Conservation (phyloP, 2,113 vertebrate species). For the Corythornis vintsioides region DNA sequence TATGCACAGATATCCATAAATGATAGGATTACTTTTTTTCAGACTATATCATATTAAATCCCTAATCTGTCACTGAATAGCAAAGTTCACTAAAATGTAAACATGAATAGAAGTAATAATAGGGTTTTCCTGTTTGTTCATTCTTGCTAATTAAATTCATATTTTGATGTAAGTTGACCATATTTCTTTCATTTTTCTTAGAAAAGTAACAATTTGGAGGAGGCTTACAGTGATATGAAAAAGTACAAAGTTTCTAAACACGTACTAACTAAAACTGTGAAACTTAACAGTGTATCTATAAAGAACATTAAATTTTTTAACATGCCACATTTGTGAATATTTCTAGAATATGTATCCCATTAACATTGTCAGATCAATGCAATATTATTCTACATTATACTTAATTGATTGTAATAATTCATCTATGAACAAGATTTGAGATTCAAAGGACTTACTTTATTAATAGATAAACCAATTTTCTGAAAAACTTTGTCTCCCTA, state of each 20-base stretch:
- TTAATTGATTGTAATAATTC: neutral
- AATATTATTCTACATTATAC: neutral
- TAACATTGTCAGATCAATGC: neutral
- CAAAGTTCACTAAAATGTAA: neutral
- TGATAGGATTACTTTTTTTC: neutral
- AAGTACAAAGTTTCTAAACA: neutral
- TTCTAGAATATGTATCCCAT: neutral
- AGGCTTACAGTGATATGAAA: neutral
- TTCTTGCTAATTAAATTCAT: neutral
- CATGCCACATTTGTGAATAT: rapidly evolving
- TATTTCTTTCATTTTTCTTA: neutral
- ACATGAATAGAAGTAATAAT: neutral
- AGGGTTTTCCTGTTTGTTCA: neutral
- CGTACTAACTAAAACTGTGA: neutral
- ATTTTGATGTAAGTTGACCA: neutral
- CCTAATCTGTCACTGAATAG: neutral
- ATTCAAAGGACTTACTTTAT: neutral
- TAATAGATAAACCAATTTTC: neutral
- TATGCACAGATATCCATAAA: neutral
- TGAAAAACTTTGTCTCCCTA: neutral
- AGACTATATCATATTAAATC: neutral
- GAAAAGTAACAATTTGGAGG: neutral
- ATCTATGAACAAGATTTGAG: neutral
- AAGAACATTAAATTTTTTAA: neutral
- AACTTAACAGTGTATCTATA: neutral